These are phyloP conservation scores for Drosophila seclusa DNA, from an alignment of 2,888 invertebrate species.

Conservation along the genomic window DNA sequence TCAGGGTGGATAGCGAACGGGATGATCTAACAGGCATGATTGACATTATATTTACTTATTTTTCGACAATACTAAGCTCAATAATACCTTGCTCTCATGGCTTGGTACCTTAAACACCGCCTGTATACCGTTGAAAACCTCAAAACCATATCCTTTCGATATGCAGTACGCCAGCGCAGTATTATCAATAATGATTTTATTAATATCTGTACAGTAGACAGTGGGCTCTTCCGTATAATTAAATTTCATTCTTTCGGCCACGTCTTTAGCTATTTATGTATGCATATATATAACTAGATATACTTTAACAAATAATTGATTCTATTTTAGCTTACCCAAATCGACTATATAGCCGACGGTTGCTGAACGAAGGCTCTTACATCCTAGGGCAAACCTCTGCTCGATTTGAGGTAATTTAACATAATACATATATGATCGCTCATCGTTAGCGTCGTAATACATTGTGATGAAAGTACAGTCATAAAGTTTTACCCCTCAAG, in stretches of 20 bases:
- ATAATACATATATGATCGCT: slow-evolving; percentile 17
- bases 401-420: slow-evolving; percentile 28
- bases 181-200: slow-evolving; percentile 31
- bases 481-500: rapidly evolving
- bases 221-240: slow-evolving; percentile 20
- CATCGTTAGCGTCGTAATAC: slow-evolving; percentile 19
- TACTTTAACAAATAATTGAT: neutral
- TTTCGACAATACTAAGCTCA: neutral
- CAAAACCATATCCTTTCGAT: slow-evolving; percentile 32
- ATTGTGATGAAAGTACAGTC: neutral
- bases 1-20: neutral
- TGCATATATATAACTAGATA: too few relatives aligned
- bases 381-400: slow-evolving; percentile 29
- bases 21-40: slow-evolving; percentile 2
- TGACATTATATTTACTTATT: neutral
- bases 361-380: slow-evolving; percentile 15
- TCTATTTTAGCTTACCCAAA: slow-evolving; percentile 18
- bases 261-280: slow-evolving; percentile 26
- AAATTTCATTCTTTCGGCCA: neutral
- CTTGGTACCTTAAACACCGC: neutral
- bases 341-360: slow-evolving; percentile 22
- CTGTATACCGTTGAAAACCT: slow-evolving; percentile 18
- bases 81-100: neutral
- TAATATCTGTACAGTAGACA: slow-evolving; percentile 24
- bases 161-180: slow-evolving; percentile 23